Evolutionary conservation across 2,888 invertebrate genomes (phyloP).

Genomic region (Cataglyphis cursor): DNA sequence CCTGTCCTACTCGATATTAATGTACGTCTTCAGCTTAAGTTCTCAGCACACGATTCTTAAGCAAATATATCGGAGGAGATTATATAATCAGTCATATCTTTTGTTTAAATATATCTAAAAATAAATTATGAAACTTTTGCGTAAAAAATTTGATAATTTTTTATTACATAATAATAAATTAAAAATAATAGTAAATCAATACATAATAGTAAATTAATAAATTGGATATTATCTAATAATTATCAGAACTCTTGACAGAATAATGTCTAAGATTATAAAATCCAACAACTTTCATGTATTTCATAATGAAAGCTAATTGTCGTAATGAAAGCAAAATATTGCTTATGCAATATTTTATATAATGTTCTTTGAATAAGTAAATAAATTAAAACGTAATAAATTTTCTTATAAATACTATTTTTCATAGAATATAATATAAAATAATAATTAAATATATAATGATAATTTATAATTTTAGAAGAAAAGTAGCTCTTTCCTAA

Average conservation of each 20-base stretch:
- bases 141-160: not conserved
- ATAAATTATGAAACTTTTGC: constrained; percentile 1
- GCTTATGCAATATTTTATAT: not conserved
- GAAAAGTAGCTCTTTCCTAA: not conserved
- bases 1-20: constrained; percentile 25
- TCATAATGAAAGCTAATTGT: not conserved
- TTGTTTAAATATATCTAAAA: not conserved
- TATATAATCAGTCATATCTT: no score
- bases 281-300: not conserved
- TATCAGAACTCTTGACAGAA: not conserved
- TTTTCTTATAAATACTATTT: not conserved
- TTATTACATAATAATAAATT: not conserved
- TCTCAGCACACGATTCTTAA: not conserved
- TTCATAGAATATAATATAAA: no score
- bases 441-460: no score
- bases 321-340: not conserved
- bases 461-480: constrained; percentile 15
- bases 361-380: not conserved
- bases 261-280: not conserved
- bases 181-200: not conserved
- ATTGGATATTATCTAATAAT: not conserved
- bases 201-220: not conserved
- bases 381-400: not conserved
- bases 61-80: not conserved
- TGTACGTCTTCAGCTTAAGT: not conserved